These are phyloP conservation scores for Cryptomyrus ogoouensis DNA, from an alignment of 2,113 vertebrate genomes.

Conservation along the genomic window DNA sequence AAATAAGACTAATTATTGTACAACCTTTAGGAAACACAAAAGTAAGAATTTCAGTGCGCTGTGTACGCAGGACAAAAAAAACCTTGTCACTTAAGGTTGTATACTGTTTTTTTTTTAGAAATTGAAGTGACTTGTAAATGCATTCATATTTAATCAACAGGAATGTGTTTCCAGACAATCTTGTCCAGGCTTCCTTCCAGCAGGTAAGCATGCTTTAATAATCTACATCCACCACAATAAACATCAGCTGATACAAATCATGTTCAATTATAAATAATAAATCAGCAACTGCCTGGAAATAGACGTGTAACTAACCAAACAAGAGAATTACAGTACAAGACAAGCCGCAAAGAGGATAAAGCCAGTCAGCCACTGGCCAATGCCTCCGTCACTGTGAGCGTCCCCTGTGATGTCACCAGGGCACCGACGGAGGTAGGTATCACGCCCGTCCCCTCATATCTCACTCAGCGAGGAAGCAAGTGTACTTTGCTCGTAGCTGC, in stretches of 20 bases:
- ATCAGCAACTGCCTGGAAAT: not conserved
- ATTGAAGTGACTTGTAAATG: not conserved
- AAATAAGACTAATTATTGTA: not conserved
- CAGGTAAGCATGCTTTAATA: slow-evolving; percentile 53
- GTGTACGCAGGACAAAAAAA: not conserved
- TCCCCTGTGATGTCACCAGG: not conserved
- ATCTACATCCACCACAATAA: not conserved
- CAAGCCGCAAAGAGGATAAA: not conserved
- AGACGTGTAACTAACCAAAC: not conserved
- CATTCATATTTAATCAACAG: slow-evolving; percentile 40
- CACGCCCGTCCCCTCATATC: not conserved
- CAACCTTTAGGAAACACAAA: not conserved
- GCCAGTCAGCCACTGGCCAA: not conserved
- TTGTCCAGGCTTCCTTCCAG: slow-evolving; percentile 75
- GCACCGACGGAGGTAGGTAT: not conserved
- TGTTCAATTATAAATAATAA: not conserved
- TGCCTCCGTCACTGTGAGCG: not conserved
- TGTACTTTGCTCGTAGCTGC: not conserved
- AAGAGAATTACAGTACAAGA: slow-evolving; percentile 5
- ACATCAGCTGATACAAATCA: not conserved
- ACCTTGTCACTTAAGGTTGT: not conserved
- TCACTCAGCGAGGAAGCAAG: not conserved
- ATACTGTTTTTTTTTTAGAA: not conserved
- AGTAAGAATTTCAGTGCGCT: not conserved
- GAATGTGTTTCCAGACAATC: slow-evolving; percentile 79